These are phyloP conservation scores for Drosophila birchii DNA, from an alignment of 2,888 invertebrate genomes.

Conservation along the genomic window DNA sequence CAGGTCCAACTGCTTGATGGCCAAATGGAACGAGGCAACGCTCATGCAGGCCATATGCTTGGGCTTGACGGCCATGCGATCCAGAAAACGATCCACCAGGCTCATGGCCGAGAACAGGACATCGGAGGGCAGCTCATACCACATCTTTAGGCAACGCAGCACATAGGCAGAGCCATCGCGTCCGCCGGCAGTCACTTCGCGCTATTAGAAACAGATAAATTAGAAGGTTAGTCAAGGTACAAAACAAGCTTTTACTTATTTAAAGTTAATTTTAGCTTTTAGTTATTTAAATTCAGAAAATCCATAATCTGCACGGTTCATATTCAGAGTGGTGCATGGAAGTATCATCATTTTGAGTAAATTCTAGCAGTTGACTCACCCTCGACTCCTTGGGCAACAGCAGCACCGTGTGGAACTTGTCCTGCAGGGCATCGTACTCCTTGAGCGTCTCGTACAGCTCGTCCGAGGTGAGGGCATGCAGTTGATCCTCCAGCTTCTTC, in stretches of 20 bases:
- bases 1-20: constrained; percentile 88
- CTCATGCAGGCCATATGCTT: constrained; percentile 95
- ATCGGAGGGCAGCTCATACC: constrained; percentile 93
- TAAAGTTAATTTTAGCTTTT: too few species aligned
- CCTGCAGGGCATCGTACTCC: constrained; percentile 89
- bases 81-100: constrained; percentile 92
- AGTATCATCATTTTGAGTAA: neutral
- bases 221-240: neutral
- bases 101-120: constrained; percentile 92
- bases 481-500: constrained; percentile 79
- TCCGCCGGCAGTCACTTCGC: constrained; percentile 91
- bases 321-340: constrained; percentile 3
- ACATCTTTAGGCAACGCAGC: constrained; percentile 92
- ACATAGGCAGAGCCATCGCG: constrained; percentile 93
- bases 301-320: neutral
- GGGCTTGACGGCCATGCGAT: constrained; percentile 92
- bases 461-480: constrained; percentile 82
- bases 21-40: constrained; percentile 93
- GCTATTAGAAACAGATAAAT: constrained; percentile 59
- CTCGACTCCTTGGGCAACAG: constrained; percentile 88
- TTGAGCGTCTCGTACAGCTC: constrained; percentile 87
- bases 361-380: constrained; percentile 84
- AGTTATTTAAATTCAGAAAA: neutral
- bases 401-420: constrained; percentile 89
- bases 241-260: too few species aligned